Conservation (phyloP, 2,888 invertebrate species). For the Encarsia formosa region DNA sequence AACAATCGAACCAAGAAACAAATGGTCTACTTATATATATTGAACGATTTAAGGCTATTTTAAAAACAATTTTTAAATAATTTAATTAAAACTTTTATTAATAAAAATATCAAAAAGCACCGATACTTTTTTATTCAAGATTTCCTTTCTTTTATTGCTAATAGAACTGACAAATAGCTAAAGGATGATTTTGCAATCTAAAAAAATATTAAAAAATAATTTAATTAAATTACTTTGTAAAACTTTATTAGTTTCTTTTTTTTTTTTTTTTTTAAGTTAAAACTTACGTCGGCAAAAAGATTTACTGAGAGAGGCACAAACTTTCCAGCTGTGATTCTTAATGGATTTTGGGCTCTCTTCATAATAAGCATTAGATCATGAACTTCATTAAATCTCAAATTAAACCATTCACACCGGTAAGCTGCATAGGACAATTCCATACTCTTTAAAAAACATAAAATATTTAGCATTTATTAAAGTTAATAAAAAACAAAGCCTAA, state of each 20-base stretch:
- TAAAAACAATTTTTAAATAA: too few relatives aligned
- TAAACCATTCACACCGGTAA: slow-evolving; percentile 27
- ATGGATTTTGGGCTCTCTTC: slow-evolving; percentile 18
- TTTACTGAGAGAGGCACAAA: slow-evolving; percentile 23
- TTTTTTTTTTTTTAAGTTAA: background rate
- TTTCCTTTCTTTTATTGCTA: slow-evolving; percentile 19
- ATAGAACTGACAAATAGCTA: slow-evolving; percentile 22
- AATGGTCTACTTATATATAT: too few relatives aligned
- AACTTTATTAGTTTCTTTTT: background rate
- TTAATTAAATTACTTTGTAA: background rate
- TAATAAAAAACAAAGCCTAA: background rate
- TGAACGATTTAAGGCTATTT: too few relatives aligned
- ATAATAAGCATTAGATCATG: slow-evolving; percentile 27
- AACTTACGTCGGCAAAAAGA: slow-evolving; percentile 23
- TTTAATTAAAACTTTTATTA: too few relatives aligned
- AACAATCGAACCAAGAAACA: too few relatives aligned
- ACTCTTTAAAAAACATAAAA: slow-evolving; percentile 20
- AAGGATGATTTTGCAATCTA: slow-evolving; percentile 24
- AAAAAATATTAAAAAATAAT: slow-evolving; percentile 6
- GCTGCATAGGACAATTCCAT: slow-evolving; percentile 11
- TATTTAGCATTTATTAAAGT: background rate
- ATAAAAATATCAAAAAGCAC: too few relatives aligned
- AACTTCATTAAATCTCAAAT: slow-evolving; percentile 19
- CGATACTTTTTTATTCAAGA: too few relatives aligned
- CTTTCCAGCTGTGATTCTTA: slow-evolving; percentile 29